A percentile compares a stretch with the other conserved stretches of the same genome.
Conservation (phyloP, 2,888 invertebrate species). For the Drosophila falleni region DNA sequence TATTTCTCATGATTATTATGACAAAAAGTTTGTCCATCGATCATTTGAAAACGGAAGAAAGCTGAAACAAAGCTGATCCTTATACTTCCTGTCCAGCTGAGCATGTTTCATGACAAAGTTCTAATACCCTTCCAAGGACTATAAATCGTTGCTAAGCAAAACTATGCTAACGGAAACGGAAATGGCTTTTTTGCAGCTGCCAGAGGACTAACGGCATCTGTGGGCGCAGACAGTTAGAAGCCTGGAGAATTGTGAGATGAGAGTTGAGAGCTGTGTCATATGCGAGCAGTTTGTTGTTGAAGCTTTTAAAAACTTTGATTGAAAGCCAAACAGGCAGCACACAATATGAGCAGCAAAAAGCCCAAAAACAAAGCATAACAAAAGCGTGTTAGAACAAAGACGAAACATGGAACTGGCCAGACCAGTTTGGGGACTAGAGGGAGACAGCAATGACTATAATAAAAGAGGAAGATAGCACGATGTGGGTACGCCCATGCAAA, state of each 20-base stretch:
- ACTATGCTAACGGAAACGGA: slow-evolving; percentile 75
- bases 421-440: background rate
- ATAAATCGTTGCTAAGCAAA: slow-evolving; percentile 55
- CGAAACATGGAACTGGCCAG: slow-evolving; percentile 16
- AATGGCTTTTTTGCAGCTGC: slow-evolving; percentile 60
- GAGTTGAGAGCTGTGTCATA: slow-evolving; percentile 56
- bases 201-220: slow-evolving; percentile 44
- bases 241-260: slow-evolving; percentile 15
- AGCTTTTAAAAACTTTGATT: slow-evolving; percentile 79
- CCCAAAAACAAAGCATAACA: slow-evolving; percentile 65
- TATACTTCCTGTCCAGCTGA: slow-evolving; percentile 25
- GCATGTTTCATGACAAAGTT: slow-evolving; percentile 44
- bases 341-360: slow-evolving; percentile 57
- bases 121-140: slow-evolving; percentile 48
- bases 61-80: slow-evolving; percentile 11
- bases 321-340: slow-evolving; percentile 73
- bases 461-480: background rate
- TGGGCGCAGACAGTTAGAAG: slow-evolving; percentile 29
- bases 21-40: slow-evolving; percentile 9
- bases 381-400: slow-evolving; percentile 69
- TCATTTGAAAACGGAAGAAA: slow-evolving; percentile 1
- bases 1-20: no score
- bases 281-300: slow-evolving; percentile 69
- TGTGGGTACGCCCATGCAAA: slow-evolving; percentile 56
- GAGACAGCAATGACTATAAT: background rate